Evolutionary conservation across 2,113 vertebrate genomes (phyloP).

Genomic region (Sprattus sprattus): DNA sequence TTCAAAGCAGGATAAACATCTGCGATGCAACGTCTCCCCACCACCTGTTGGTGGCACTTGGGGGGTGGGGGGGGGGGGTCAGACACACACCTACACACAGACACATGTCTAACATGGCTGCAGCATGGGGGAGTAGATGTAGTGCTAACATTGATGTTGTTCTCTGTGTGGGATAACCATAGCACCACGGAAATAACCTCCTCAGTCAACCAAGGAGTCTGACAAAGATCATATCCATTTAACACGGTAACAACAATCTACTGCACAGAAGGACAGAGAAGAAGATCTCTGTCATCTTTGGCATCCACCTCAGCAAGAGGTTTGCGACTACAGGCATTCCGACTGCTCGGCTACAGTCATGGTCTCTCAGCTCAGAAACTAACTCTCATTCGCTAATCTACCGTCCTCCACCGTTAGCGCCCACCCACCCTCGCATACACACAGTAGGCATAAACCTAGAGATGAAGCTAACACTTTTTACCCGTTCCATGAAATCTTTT

Average conservation of each 20-base stretch:
- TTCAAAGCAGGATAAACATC: slow-evolving; percentile 74
- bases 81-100: background rate
- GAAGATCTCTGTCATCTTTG: background rate
- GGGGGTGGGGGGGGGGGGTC: slow-evolving; percentile 33
- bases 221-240: background rate
- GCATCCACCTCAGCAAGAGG: background rate
- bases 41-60: slow-evolving; percentile 48
- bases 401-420: background rate
- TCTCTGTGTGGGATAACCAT: slow-evolving; percentile 52
- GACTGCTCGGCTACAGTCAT: background rate
- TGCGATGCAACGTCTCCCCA: slow-evolving; percentile 67
- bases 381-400: background rate
- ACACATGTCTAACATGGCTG: slow-evolving; percentile 55
- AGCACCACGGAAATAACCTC: background rate
- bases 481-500: background rate
- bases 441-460: background rate
- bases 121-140: slow-evolving; percentile 59
- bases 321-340: background rate
- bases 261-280: background rate
- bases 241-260: background rate
- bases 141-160: slow-evolving; percentile 52
- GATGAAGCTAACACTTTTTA: background rate
- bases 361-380: background rate
- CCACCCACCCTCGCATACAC: background rate
- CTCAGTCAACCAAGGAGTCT: background rate